phyloP scores from a whole-genome alignment of 2,888 invertebrate genomes.

The Eulithis testata region DNA sequence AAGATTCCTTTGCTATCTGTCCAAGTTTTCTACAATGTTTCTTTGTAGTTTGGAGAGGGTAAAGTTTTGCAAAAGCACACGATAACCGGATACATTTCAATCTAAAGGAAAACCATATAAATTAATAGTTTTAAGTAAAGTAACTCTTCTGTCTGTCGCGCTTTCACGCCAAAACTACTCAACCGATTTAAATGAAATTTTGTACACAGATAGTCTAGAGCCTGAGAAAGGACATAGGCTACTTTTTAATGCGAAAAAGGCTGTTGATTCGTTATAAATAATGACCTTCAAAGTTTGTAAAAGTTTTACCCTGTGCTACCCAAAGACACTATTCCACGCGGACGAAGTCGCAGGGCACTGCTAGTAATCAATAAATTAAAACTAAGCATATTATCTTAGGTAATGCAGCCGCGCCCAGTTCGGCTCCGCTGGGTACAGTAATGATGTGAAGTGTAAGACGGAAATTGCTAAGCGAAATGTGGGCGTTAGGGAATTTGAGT shows the following conservation, averaged over 20 bases:
- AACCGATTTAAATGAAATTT: too few species aligned
- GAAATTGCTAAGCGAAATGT: constrained; percentile 12
- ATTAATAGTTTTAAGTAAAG: background rate
- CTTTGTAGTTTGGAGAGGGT: background rate
- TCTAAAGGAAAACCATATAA: background rate
- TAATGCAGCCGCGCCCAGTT: constrained; percentile 26
- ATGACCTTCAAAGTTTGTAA: too few species aligned
- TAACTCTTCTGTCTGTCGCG: too few species aligned
- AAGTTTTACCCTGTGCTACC: too few species aligned
- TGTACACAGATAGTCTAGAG: too few species aligned
- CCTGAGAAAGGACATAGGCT: too few species aligned
- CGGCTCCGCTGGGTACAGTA: constrained; percentile 23
- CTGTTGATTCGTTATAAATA: too few species aligned
- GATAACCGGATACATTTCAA: background rate
- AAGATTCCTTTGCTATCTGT: background rate
- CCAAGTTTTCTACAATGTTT: background rate
- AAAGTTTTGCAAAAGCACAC: background rate
- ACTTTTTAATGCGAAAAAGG: too few species aligned
- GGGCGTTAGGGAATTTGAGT: constrained; percentile 16
- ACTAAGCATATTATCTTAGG: constrained; percentile 3
- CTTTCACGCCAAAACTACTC: too few species aligned
- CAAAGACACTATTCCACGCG: too few species aligned
- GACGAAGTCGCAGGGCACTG: too few species aligned
- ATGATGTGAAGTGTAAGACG: constrained; percentile 24
- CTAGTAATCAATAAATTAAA: constrained; percentile 6